phyloP scores from a whole-genome alignment of 2,113 vertebrate species.

The Morone chrysops region DNA sequence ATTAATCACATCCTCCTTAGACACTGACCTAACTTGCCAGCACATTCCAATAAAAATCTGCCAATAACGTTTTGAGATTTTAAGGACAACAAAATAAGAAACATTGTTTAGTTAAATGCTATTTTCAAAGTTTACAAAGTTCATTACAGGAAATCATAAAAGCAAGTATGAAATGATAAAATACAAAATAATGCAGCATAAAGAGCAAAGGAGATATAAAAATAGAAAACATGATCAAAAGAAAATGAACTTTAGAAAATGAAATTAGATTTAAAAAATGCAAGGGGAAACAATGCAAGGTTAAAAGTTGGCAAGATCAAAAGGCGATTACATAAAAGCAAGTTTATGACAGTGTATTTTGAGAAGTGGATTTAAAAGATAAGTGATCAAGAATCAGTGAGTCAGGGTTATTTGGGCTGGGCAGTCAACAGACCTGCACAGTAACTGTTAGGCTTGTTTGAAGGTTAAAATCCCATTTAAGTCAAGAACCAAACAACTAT shows the following conservation, averaged over 20 bases:
- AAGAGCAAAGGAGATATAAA: constrained; percentile 9
- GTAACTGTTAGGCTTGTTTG: background rate
- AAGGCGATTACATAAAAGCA: no score
- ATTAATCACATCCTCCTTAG: background rate
- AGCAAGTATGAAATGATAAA: background rate
- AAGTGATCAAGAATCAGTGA: background rate
- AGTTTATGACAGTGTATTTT: no score
- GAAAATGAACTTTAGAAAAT: constrained; percentile 21
- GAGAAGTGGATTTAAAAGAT: constrained; percentile 10
- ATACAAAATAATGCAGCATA: constrained; percentile 7
- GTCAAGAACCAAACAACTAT: background rate
- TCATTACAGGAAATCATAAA: constrained; percentile 1
- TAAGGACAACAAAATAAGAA: background rate
- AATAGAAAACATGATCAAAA: constrained; percentile 56
- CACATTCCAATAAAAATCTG: background rate
- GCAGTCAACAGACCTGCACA: background rate
- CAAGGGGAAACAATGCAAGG: constrained; percentile 21
- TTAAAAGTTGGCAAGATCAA: constrained; percentile 52
- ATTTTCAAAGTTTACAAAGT: constrained; percentile 6
- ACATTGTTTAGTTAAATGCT: background rate
- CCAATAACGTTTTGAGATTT: background rate
- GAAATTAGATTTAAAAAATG: constrained; percentile 19
- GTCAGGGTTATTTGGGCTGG: background rate
- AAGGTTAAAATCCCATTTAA: background rate
- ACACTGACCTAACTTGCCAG: background rate